Evolutionary conservation across 2,888 invertebrate species (phyloP), one percentile per base, ranked within the genome.

Genomic region (Drosophila colorata): DNA sequence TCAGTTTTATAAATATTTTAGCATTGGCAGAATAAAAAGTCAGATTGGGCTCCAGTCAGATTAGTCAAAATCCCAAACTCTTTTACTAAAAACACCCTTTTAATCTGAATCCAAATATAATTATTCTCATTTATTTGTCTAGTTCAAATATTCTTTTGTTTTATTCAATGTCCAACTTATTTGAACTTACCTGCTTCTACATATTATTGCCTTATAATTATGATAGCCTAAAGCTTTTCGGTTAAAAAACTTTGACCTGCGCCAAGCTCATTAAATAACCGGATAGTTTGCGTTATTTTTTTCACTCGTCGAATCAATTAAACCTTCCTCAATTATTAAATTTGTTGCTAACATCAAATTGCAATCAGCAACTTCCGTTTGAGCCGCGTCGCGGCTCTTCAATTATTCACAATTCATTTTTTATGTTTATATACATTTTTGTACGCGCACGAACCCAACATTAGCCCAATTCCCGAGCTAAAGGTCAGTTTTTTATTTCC

Each of bases 301-400:
- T 48, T n/a, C 46, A 23, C 52, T 40, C 20, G 31, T 35, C 25
- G 41, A 77, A 75, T 75, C 80, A 80, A 78, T 80, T 82, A 82
- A 72, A 58, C 43, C 60, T 28, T 67, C 51, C 61, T 58, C 67
- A 74, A 74, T 74, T 74, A 74, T 63, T 71, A 40, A 51, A 57
- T 66, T 70, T 58, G 61, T 46, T 69, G 61, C 49, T 16, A 49
- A 16, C 69, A 74, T 74, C 70, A 70, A 74, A 74, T 69, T 74
- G 74, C 74, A 69, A 74, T 74, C 59, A 74, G 46, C 58, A 38
- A 46, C 74, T 63, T 74, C 70, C 60, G 73, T 44, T 69, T 2
- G 4, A 46, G 33, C 33, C 33, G 20, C 14, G 38, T 20, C 51
- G 46, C 58, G 20, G 31, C 25, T 20, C 53, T 33, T 9, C 55